Base-by-base conservation (phyloP, 2,797 vertebrate genomes). In the Sebastes flavidus region DNA sequence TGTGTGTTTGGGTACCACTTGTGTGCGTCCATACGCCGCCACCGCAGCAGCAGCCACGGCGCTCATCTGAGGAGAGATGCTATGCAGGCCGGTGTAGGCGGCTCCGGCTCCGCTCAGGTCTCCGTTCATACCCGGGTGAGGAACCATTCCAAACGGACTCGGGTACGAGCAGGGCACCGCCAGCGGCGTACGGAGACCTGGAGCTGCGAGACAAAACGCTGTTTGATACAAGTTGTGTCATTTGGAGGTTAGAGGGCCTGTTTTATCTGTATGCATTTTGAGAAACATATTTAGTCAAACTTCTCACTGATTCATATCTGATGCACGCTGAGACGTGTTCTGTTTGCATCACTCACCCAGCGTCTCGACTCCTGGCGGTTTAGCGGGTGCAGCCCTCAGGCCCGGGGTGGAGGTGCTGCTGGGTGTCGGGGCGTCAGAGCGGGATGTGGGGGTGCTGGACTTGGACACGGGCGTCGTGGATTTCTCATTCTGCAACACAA, bases 81-180 rank as follows among this genome's bases (percentile, higher is more conserved):
- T 94, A 88, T 99, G 98, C 2, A 99, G 96, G 59, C 97, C 91
- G 0, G 97, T 94, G 16, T 99, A 99, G 81, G 97, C 97, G 0
- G 91, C 92, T 10, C 96, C 95, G 0, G 97, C 96, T 83, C 96
- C 97, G 60, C 96, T 96, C 87, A 99, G 96, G 2, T 98, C 97
- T 18, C 98, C 98, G 0, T 98, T 99, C 96, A 99, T 97, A 38
- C 97, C 97, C 0, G 97, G 97, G 92, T 98, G 98, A 60, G 97
- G 96, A 93, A 99, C 97, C 97, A 99, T 98, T 27, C 97, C 97
- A 0, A 99, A 99, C 0, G 98, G 97, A 0, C 96, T 92, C 0
- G 97, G 96, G 3, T 99, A 99, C 0, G 97, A 97, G 60, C 97
- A 96, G 1, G 96, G 95, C 25, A 99, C 95, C 5, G 98, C 97